Evolutionary conservation across 2,113 vertebrate species (phyloP), one percentile per base, ranked within the genome.

Genomic region (Strigops habroptila): DNA sequence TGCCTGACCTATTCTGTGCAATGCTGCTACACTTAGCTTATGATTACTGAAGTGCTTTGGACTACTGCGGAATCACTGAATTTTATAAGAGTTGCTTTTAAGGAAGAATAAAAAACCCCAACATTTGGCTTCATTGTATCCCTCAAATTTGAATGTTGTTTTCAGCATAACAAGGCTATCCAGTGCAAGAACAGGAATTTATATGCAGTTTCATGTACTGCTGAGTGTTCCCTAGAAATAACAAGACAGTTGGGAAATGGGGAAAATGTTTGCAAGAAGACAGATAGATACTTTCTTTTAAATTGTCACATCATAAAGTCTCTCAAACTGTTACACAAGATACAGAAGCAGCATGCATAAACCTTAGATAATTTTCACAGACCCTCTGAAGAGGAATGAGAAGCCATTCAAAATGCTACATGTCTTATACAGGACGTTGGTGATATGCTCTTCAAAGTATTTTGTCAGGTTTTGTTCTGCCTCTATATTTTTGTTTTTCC

Each of bases 321-420:
- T 91, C 73, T 82, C 82, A 79, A 33, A 94, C 57, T 91, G 78
- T 85, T 91, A 87, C 21, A 80, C 83, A 88, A 93, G 44, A 87
- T 57, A 71, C 6, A 91, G 93, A 75, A 89, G 60, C 77, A 92
- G 82, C 84, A 85, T 86, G 84, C 70, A 96, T 92, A 96, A 96
- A 94, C 49, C 31, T 91, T 63, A 82, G 78, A 77, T 63, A 94
- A 96, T 95, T 95, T 95, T 90, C 87, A 87, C 63, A 96, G 71
- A 49, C n/a, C 25, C 22, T 79, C 70, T 80, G 59, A 70, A 90
- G 44, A 82, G 22, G 25, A 64, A 80, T 4, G 16, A 87, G 53
- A 91, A 95, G 39, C 18, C 28, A 63, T 86, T 90, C 31, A 77
- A 82, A 93, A 89, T 46, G 30, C 24, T 86, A 16, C 3, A 6